Evolutionary conservation across 2,113 vertebrate genomes (phyloP), one percentile per base, ranked within the genome.

Genomic region (Plectropomus leopardus): DNA sequence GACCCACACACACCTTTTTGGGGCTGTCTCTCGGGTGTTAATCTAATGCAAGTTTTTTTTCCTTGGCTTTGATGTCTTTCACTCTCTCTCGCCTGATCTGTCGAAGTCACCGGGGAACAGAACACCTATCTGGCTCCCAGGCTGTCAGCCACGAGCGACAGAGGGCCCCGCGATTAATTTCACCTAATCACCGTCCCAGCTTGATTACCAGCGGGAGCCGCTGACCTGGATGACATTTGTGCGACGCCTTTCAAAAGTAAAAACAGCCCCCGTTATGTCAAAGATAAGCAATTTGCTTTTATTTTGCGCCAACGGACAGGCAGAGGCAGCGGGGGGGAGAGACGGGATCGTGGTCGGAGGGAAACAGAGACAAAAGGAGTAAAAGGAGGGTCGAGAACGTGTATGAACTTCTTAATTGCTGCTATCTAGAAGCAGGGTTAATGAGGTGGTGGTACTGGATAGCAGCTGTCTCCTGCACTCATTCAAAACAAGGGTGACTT

Each of bases 161-260:
- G 83, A 70, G 65, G 54, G n/a, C 48, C 57, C 23, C 23, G 60
- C 16, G 53, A 87, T 86, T 89, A 70, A 92, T 91, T 90, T 90
- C 78, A 70, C 78, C 72, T 86, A 90, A 91, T 92, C 78, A 89
- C 85, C 61, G 78, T 88, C 88, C 68, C 78, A 72, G 87, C 84
- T 55, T 92, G 88, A 89, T 90, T 78, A 89, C 76, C 85, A 76
- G 84, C 59, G 21, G 76, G 80, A 80, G 78, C 44, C 23, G 66
- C 66, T 76, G 87, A 92, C 85, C 91, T 74, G 71, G 67, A 83
- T 85, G 88, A 88, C 88, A 90, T 89, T 80, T 48, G 72, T 45
- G 75, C 72, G 47, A 57, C 28, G 76, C 63, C 80, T 87, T 88
- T 88, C 65, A 84, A 60, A 67, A 76, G 80, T 32, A 72, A 86